Evolutionary conservation across 1,140 invertebrate species (phyloP), one percentile per base, ranked within the genome.

Genomic region (Drosophila sturtevanti): DNA sequence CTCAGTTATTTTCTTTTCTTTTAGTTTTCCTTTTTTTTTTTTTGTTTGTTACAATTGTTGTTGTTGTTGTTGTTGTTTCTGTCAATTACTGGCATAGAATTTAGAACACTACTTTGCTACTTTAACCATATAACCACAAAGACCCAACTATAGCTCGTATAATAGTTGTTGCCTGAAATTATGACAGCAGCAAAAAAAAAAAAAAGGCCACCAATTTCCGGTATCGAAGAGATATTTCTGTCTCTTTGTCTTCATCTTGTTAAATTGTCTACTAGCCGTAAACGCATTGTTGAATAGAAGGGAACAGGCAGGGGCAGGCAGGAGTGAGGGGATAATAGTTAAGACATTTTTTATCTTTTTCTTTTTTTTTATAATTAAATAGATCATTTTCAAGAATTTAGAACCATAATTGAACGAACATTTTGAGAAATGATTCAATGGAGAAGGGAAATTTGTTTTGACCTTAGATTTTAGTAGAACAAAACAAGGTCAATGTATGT

Each of bases 41-140:
- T 64, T 54, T n/a, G n/a, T n/a, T 69, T 55, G 24, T 59, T 67
- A 52, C 54, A 31, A 63, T 71, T 73, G 24, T 41, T 66, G 52
- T 68, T 65, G 12, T 61, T 65, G 12, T 61, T 76, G 35, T 74
- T 77, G 72, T 80, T 77, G 59, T 59, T 60, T 85, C 84, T 85
- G 81, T 85, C 81, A 85, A 85, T 85, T 85, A 85, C 86, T 87
- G 81, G 64, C 72, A 78, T 65, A 86, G 70, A 85, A 85, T 85
- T 81, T 78, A 73, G 81, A 86, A 85, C 79, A 71, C 71, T 56
- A 65, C 60, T 11, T 63, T 63, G 77, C 77, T 86, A 70, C 64
- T 59, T 62, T 74, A 48, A 54, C 72, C 72, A 74, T 67, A 73
- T 75, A 86, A 85, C 81, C 81, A 81, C 81, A 85, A 85, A 72